Evolutionary conservation across 2,113 vertebrate genomes (phyloP).

Genomic region (Ochotona curzoniae): DNA sequence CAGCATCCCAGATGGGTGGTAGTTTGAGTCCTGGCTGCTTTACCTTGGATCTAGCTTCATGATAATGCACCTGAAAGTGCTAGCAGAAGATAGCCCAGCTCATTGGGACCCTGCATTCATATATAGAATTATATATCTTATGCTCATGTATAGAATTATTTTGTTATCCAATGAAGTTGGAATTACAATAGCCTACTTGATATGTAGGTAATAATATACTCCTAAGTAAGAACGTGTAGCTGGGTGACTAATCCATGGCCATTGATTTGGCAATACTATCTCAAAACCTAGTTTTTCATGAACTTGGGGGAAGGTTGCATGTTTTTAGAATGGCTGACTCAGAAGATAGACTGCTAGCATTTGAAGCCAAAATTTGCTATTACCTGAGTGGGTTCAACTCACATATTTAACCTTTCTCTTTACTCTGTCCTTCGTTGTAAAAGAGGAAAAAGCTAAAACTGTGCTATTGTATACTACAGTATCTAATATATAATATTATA

Average conservation of each 20-base stretch:
- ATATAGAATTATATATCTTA: not conserved
- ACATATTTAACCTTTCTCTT: not conserved
- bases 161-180: conserved; percentile 4
- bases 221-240: not conserved
- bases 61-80: too few species aligned
- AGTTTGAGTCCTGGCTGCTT: too few species aligned
- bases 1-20: too few species aligned
- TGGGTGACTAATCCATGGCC: not conserved
- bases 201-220: not conserved
- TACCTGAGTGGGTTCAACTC: not conserved
- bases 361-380: not conserved
- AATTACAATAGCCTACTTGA: conserved; percentile 1
- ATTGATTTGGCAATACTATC: not conserved
- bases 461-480: not conserved
- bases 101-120: not conserved
- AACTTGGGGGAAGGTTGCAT: not conserved
- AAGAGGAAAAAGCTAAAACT: conserved; percentile 8
- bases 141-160: not conserved
- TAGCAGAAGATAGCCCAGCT: too few species aligned
- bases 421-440: not conserved
- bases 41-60: too few species aligned
- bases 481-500: too few species aligned
- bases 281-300: conserved; percentile 18
- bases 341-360: not conserved
- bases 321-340: not conserved